Percentiles rank a stretch among this genome's conserved stretches.
These are phyloP conservation scores for Ephestia elutella DNA, from an alignment of 1,140 invertebrate species.

Conservation along the genomic window DNA sequence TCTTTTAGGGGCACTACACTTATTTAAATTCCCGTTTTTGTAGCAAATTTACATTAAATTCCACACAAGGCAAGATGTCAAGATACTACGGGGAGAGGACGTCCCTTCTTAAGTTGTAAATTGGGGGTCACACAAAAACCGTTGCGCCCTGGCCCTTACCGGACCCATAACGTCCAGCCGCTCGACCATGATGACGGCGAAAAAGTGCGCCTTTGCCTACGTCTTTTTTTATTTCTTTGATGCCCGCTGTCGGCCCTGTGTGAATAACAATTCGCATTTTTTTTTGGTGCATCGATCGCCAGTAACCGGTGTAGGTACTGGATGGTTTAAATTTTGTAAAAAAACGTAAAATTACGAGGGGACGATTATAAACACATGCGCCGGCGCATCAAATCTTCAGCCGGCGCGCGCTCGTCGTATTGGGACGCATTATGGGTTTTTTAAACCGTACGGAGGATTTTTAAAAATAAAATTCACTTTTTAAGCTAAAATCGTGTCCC, in stretches of 20 bases:
- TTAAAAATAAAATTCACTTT: constrained; percentile 70
- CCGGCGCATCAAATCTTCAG: constrained; percentile 71
- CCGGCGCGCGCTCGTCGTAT: constrained; percentile 58
- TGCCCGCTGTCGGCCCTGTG: constrained; percentile 33
- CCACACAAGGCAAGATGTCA: constrained; percentile 54
- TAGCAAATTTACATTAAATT: constrained; percentile 69
- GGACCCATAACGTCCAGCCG: constrained; percentile 66
- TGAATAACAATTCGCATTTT: constrained; percentile 52
- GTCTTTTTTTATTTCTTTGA: constrained; percentile 53
- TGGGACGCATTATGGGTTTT: constrained; percentile 64
- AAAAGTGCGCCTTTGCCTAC: constrained; percentile 45
- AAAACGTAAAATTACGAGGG: constrained; percentile 67
- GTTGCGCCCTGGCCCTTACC: constrained; percentile 48
- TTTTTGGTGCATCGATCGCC: constrained; percentile 45
- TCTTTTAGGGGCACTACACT: constrained; percentile 47
- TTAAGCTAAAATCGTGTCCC: constrained; percentile 63
- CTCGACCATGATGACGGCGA: constrained; percentile 43
- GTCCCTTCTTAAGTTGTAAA: constrained; percentile 67
- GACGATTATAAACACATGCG: constrained; percentile 70
- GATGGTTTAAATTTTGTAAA: constrained; percentile 53
- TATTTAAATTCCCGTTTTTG: constrained; percentile 72
- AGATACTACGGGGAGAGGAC: constrained; percentile 37
- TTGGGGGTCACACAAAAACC: constrained; percentile 72
- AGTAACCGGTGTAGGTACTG: constrained; percentile 55
- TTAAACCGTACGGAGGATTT: constrained; percentile 61